These are phyloP conservation scores for Schizaphis graminum DNA, from an alignment of 2,888 invertebrate genomes.

Conservation along the genomic window DNA sequence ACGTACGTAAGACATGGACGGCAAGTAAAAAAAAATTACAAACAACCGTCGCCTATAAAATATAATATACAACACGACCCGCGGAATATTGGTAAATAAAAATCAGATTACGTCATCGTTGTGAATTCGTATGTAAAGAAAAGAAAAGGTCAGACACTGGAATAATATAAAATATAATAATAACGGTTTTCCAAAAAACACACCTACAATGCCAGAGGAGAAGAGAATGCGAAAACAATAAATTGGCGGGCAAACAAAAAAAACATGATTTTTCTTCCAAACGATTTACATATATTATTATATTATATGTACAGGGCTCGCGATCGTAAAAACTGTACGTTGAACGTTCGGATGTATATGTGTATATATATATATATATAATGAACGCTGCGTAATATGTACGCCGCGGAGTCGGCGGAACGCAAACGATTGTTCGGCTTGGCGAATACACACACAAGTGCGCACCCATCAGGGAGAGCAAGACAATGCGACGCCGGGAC, in stretches of 20 bases:
- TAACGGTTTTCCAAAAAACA: conserved; percentile 15
- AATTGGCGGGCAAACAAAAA: conserved; percentile 1
- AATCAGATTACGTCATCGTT: conserved; percentile 22
- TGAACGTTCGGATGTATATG: not conserved
- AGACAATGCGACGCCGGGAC: conserved; percentile 33
- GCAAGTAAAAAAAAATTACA: not conserved
- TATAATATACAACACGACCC: not conserved
- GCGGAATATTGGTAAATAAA: not conserved
- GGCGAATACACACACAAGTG: conserved; percentile 16
- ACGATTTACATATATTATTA: conserved; percentile 14
- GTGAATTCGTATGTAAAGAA: not conserved
- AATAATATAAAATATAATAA: conserved; percentile 12
- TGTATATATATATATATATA: not conserved
- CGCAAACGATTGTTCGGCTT: conserved; percentile 4
- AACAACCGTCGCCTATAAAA: not conserved
- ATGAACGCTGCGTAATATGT: not conserved
- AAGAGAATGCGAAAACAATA: not conserved
- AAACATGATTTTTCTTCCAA: conserved; percentile 16
- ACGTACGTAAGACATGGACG: not conserved
- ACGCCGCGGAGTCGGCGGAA: not conserved
- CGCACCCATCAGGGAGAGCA: conserved; percentile 45
- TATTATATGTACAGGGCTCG: not conserved
- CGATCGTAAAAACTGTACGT: conserved; percentile 22
- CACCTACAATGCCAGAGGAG: not conserved
- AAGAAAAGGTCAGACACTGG: not conserved